Percentiles rank a stretch among this genome's conserved stretches.
phyloP scores from a whole-genome alignment of 2,113 vertebrate genomes.

The Gyps fulvus region DNA sequence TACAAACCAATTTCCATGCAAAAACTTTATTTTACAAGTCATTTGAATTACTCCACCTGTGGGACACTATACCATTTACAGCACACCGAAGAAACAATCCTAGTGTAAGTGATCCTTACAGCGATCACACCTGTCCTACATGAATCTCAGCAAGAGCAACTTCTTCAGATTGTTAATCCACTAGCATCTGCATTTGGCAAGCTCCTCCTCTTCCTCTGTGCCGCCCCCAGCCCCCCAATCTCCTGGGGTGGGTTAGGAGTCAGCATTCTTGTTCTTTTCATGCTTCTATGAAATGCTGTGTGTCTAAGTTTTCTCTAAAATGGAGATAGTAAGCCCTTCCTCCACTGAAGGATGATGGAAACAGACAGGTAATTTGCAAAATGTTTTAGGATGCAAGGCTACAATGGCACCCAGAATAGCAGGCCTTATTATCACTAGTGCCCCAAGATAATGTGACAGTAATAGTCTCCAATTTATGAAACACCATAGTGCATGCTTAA shows the following conservation, averaged over 20 bases:
- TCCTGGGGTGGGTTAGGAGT: background rate
- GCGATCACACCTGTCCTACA: accelerated
- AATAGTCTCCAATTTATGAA: background rate
- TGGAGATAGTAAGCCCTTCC: background rate
- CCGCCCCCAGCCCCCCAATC: background rate
- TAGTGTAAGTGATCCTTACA: background rate
- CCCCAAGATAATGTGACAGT: background rate
- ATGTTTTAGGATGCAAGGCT: background rate
- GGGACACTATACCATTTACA: background rate
- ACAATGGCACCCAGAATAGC: background rate
- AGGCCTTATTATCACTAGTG: background rate
- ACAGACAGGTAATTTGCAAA: background rate
- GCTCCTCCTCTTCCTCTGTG: background rate
- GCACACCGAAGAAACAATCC: background rate
- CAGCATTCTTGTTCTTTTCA: background rate
- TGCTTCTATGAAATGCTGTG: background rate
- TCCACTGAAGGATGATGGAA: background rate
- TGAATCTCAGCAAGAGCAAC: background rate
- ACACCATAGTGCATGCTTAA: background rate
- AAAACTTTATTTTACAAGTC: background rate
- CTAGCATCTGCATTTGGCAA: background rate
- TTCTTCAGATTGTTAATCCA: background rate
- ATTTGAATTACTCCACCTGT: background rate
- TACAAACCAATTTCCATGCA: background rate
- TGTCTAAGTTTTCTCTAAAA: background rate